These are phyloP conservation scores for Mobula birostris DNA, from an alignment of 2,113 vertebrate genomes.

Conservation along the genomic window DNA sequence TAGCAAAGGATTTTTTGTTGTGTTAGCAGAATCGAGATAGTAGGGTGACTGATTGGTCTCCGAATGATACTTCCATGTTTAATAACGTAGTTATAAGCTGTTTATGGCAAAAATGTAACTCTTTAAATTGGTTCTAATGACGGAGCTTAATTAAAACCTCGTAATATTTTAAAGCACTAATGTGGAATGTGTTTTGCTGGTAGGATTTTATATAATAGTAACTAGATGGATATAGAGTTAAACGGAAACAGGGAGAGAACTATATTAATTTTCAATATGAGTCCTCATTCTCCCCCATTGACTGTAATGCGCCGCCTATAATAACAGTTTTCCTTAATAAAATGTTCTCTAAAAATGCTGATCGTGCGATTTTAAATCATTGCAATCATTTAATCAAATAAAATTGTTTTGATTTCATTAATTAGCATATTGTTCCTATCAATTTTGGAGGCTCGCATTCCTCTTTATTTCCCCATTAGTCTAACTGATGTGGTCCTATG, in stretches of 20 bases:
- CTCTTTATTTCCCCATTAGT: neutral
- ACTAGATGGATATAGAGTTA: neutral
- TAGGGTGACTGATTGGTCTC: slow-evolving; percentile 21
- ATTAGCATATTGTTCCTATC: too few species aligned
- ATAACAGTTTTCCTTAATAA: neutral
- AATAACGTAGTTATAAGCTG: slow-evolving; percentile 34
- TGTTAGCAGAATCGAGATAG: neutral
- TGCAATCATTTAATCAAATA: neutral
- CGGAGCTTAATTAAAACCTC: slow-evolving; percentile 34
- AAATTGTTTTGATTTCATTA: neutral
- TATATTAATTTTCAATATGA: neutral
- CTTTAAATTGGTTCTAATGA: slow-evolving; percentile 24
- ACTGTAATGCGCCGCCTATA: neutral
- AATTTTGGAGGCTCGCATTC: neutral
- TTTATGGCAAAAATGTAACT: slow-evolving; percentile 23
- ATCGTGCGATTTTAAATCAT: neutral
- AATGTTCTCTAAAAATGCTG: neutral
- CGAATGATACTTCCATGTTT: neutral
- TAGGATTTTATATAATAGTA: neutral
- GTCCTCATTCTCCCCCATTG: neutral
- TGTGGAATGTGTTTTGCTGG: neutral
- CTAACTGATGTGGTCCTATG: neutral
- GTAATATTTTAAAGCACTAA: slow-evolving; percentile 18
- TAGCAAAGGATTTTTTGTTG: neutral
- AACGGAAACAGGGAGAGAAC: neutral